A percentile compares a stretch with the other conserved stretches of the same genome.
Conservation (phyloP, 2,888 invertebrate species). For the Torymus tubicola region DNA sequence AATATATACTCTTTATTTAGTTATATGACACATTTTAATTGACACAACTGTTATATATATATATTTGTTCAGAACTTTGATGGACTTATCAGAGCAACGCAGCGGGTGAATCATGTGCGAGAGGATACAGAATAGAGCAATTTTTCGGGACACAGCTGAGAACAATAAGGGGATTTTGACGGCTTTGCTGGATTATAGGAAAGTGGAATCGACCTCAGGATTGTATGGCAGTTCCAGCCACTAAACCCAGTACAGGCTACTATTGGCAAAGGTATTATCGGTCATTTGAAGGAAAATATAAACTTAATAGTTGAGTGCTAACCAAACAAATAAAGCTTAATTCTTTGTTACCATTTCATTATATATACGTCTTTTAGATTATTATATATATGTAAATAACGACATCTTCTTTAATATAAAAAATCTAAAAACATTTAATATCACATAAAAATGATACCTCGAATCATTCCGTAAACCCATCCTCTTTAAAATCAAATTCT, state of each 20-base stretch:
- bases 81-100: not conserved
- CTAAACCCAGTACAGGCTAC: not conserved
- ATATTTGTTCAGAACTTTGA: conserved; percentile 16
- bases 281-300: not conserved
- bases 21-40: too few species aligned
- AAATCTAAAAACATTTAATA: too few species aligned
- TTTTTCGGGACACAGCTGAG: conserved; percentile 25
- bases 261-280: not conserved
- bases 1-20: too few species aligned
- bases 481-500: too few species aligned
- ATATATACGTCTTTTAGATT: too few species aligned
- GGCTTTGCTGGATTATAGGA: conserved; percentile 44
- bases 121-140: conserved; percentile 24
- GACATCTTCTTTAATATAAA: too few species aligned
- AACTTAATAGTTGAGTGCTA: not conserved
- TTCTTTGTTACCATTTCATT: too few species aligned
- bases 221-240: conserved; percentile 17
- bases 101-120: conserved; percentile 33
- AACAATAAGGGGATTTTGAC: conserved; percentile 51
- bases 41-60: not conserved
- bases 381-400: too few species aligned
- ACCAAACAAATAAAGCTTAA: not conserved
- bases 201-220: conserved; percentile 34
- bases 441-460: too few species aligned
- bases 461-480: too few species aligned